phyloP scores from a whole-genome alignment of 2,888 invertebrate species.

The Drosophila acutilabella region DNA sequence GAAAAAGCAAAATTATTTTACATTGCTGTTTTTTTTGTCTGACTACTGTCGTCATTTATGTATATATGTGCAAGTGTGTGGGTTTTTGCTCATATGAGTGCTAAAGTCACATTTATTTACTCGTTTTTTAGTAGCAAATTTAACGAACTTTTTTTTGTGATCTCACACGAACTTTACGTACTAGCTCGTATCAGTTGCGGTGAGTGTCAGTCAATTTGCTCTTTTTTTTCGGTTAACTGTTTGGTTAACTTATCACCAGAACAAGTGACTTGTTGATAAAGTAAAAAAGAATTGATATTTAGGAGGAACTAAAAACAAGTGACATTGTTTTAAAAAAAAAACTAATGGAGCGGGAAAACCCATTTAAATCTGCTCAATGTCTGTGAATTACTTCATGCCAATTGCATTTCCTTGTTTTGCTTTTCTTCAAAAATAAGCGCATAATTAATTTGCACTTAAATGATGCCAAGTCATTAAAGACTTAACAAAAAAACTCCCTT shows the following conservation, averaged over 20 bases:
- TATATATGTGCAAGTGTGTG: slow-evolving; percentile 12
- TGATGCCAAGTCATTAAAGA: slow-evolving; percentile 19
- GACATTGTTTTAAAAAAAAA: background rate
- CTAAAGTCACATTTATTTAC: slow-evolving; percentile 40
- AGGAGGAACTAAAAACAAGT: background rate
- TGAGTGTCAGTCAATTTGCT: slow-evolving; percentile 28
- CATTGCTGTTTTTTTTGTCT: slow-evolving; percentile 23
- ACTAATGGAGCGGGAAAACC: background rate
- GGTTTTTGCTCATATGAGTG: slow-evolving; percentile 17
- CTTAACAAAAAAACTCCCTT: slow-evolving; percentile 32
- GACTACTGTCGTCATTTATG: slow-evolving; percentile 8
- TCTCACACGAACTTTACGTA: slow-evolving; percentile 34
- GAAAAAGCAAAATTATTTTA: slow-evolving; percentile 37
- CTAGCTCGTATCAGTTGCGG: slow-evolving; percentile 51
- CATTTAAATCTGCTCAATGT: background rate
- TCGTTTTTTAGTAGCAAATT: slow-evolving; percentile 40
- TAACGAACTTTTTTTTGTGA: slow-evolving; percentile 35
- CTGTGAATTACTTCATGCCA: slow-evolving; percentile 14
- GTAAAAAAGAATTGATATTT: background rate
- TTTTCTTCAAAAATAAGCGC: background rate
- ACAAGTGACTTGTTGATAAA: background rate
- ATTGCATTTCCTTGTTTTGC: background rate
- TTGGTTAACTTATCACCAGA: slow-evolving; percentile 13
- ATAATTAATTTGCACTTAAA: slow-evolving; percentile 10
- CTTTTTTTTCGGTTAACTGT: slow-evolving; percentile 15